Base-by-base conservation (phyloP, 2,113 vertebrate genomes). In the Apeltes quadracus region DNA sequence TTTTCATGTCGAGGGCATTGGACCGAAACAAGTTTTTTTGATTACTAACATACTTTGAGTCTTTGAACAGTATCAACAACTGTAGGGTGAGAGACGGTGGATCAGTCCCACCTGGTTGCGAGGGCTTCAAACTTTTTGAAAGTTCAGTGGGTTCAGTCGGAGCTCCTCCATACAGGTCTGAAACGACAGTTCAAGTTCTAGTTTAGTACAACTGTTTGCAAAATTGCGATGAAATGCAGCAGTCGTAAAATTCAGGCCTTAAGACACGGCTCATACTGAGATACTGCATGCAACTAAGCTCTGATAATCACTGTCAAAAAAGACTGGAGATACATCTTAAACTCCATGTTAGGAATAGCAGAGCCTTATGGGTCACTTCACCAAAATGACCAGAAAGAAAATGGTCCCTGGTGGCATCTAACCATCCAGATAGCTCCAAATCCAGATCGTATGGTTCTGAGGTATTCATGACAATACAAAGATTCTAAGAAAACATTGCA, bases 141-240 rank as follows among this genome's bases (percentile, higher is more conserved):
- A 25, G 8, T 15, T 50, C 8, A 12, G 1, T 29, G 22, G 71
- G 39, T 32, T 71, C 64, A 44, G 7, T 0, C 32, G 34, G 5
- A 9, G 41, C 50, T 38, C 3, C 84, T 44, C 50, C 13, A 34
- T 89, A 93, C 1, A 92, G 76, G n/a, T 90, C 92, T 80, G 76
- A 50, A 80, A 76, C 54, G 29, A 57, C 6, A 57, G 18, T 29
- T 29, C 4, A 27, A 29, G 15, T 51, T 51, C n/a, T 51, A 53
- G 22, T 54, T 54, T 29, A 54, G 27, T 25, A 53, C 50, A 51
- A 51, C 23, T 12, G 11, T 51, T 13, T 12, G 14, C 25, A 51
- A 23, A 23, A 51, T 7, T 13, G 48, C 22, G 22, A 51, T 51
- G 48, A 51, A 23, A 25, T 25, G 50, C 50, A 53, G 23, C 22